Conservation (phyloP, 2,888 invertebrate species). For the Pandemis corylana region DNA sequence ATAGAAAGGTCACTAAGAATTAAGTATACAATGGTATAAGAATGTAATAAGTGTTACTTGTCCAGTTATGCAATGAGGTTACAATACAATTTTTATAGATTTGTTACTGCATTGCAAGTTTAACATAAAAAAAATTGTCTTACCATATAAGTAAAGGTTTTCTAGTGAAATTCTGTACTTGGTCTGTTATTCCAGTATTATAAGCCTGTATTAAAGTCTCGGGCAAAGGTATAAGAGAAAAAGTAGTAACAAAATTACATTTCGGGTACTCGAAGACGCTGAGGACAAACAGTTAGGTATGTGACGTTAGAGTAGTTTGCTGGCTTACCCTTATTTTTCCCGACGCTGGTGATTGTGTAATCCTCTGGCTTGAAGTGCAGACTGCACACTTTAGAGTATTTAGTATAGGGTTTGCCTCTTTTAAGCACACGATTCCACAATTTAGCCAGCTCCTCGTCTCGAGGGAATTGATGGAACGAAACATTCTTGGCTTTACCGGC, state of each 20-base stretch:
- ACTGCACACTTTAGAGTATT: constrained; percentile 82
- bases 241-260: background rate
- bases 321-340: constrained; percentile 76
- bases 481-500: constrained; percentile 82
- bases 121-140: background rate
- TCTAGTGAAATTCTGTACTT: background rate
- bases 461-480: constrained; percentile 79
- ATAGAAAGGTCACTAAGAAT: background rate
- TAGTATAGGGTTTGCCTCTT: constrained; percentile 80
- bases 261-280: background rate
- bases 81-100: background rate
- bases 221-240: background rate
- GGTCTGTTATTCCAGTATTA: background rate
- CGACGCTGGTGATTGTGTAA: constrained; percentile 76
- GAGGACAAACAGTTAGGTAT: background rate
- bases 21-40: background rate
- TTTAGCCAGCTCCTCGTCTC: constrained; percentile 74
- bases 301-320: constrained; percentile 12
- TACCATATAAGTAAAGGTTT: constrained; percentile 1
- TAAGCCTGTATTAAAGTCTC: background rate
- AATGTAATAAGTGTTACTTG: background rate
- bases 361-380: constrained; percentile 77
- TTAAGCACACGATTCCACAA: constrained; percentile 78
- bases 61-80: background rate
- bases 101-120: background rate